phyloP scores from a whole-genome alignment of 2,113 vertebrate genomes.

The Megaceryle torquata region DNA sequence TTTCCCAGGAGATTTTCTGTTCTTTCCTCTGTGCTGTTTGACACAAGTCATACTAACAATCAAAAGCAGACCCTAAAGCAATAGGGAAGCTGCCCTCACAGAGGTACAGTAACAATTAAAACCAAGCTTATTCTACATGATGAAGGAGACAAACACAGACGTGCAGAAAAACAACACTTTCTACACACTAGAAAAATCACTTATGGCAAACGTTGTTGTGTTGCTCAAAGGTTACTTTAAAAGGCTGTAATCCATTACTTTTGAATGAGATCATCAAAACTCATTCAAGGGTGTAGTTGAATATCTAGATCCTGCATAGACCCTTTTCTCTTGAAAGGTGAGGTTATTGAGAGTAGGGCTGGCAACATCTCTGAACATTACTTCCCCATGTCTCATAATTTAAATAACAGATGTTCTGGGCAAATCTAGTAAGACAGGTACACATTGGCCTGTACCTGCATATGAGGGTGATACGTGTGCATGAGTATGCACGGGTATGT shows the following conservation, averaged over 20 bases:
- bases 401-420: neutral
- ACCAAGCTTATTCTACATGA: neutral
- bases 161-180: neutral
- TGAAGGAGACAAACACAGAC: neutral
- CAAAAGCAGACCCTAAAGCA: neutral
- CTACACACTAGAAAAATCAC: neutral
- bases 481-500: neutral
- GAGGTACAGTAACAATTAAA: neutral
- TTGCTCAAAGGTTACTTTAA: neutral
- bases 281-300: neutral
- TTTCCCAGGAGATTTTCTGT: neutral
- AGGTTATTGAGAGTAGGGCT: neutral
- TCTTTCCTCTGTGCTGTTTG: neutral
- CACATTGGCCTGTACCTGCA: neutral
- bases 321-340: neutral
- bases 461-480: accelerated
- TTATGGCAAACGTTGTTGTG: neutral
- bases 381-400: neutral
- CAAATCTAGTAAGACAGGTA: neutral
- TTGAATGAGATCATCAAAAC: neutral
- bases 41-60: neutral
- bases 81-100: neutral
- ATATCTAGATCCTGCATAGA: neutral
- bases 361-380: neutral
- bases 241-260: neutral